Conservation (phyloP, 1,140 invertebrate genomes). For the Cherax quadricarinatus region DNA sequence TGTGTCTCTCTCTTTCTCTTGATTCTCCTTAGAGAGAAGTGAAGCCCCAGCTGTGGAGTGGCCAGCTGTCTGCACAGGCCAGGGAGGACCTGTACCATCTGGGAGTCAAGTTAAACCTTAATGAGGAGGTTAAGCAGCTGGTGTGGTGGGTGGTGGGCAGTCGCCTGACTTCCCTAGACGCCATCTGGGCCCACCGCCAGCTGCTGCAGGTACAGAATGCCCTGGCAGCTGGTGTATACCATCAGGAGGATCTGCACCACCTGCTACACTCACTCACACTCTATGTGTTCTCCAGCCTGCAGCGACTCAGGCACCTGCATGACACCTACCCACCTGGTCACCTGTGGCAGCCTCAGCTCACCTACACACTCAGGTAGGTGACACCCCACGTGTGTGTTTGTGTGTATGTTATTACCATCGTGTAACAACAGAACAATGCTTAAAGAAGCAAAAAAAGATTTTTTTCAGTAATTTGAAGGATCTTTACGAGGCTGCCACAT, state of each 20-base stretch:
- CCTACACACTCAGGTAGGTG: constrained; percentile 26
- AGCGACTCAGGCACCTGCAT: constrained; percentile 24
- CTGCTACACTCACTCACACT: constrained; percentile 45
- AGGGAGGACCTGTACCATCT: constrained; percentile 2
- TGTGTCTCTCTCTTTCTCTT: neutral
- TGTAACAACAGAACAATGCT: neutral
- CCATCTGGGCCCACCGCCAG: constrained; percentile 14
- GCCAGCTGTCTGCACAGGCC: constrained; percentile 1
- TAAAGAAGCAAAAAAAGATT: no score
- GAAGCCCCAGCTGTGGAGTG: neutral
- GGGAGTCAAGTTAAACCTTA: neutral
- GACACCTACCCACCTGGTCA: neutral
- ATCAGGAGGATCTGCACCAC: constrained; percentile 20
- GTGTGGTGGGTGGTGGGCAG: constrained; percentile 42
- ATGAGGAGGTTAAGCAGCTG: constrained; percentile 15
- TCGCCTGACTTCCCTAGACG: constrained; percentile 12
- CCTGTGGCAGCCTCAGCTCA: neutral
- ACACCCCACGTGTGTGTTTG: no score
- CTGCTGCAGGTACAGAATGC: constrained; percentile 3
- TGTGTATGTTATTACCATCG: neutral
- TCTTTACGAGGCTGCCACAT: no score
- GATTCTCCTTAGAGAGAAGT: neutral
- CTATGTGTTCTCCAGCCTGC: constrained; percentile 14
- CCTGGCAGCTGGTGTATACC: neutral
- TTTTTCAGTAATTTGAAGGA: no score